Evolutionary conservation across 2,888 invertebrate genomes (phyloP).

Genomic region (Pheosia tremula): DNA sequence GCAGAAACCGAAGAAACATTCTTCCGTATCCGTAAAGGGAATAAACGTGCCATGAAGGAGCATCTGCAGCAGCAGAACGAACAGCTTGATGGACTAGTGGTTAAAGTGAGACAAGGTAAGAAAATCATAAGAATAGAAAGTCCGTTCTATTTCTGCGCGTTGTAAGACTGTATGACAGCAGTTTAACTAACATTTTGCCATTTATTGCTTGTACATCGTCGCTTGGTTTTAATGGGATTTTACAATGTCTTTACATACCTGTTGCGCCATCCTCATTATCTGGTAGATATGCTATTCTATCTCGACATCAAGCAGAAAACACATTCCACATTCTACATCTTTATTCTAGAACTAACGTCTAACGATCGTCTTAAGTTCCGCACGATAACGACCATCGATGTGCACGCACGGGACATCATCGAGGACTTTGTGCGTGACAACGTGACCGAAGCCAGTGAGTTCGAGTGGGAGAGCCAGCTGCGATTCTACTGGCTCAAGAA

Average conservation of each 20-base stretch:
- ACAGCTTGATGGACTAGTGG: slow-evolving; percentile 93
- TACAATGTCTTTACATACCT: too few species aligned
- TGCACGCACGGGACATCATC: slow-evolving; percentile 96
- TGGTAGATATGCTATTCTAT: too few species aligned
- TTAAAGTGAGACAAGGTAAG: slow-evolving; percentile 85
- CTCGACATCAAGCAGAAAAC: not conserved
- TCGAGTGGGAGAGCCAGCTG: slow-evolving; percentile 97
- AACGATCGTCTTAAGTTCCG: slow-evolving; percentile 96
- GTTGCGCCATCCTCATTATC: too few species aligned
- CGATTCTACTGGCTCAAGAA: slow-evolving; percentile 95
- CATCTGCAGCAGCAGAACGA: slow-evolving; percentile 91
- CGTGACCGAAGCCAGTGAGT: slow-evolving; percentile 92
- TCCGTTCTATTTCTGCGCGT: too few species aligned
- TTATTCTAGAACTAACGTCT: slow-evolving; percentile 83
- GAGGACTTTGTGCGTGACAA: slow-evolving; percentile 92
- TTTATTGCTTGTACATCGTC: too few species aligned
- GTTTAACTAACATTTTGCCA: too few species aligned
- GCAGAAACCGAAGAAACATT: slow-evolving; percentile 97
- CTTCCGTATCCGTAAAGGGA: slow-evolving; percentile 86
- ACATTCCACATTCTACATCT: not conserved
- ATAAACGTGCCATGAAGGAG: slow-evolving; percentile 95
- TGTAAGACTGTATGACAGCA: too few species aligned
- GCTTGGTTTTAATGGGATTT: too few species aligned
- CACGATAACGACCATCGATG: slow-evolving; percentile 95
- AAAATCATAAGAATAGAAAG: not conserved